Evolutionary conservation across 2,888 invertebrate genomes (phyloP).

Genomic region (Caenorhabditis drosophilae): DNA sequence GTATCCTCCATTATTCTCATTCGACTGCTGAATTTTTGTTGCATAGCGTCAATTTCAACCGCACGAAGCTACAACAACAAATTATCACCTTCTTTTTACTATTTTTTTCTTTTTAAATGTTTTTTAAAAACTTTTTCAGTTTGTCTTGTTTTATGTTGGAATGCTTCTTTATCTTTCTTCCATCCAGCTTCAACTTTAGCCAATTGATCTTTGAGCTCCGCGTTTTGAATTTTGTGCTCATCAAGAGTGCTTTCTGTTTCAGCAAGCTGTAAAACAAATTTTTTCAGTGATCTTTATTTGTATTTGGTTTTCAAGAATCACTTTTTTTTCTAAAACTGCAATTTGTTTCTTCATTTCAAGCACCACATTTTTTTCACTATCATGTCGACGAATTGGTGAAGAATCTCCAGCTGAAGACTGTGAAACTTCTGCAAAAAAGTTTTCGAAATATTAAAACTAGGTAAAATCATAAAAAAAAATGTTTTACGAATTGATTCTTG

Average conservation of each 20-base stretch:
- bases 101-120: background rate
- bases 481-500: slow-evolving; percentile 17
- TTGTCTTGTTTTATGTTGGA: slow-evolving; percentile 65
- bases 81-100: too few species aligned
- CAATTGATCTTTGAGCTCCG: slow-evolving; percentile 60
- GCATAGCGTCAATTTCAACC: slow-evolving; percentile 67
- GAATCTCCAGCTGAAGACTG: slow-evolving; percentile 10
- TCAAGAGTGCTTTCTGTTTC: slow-evolving; percentile 48
- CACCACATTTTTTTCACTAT: slow-evolving; percentile 43
- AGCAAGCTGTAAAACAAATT: slow-evolving; percentile 35
- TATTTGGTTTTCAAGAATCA: background rate
- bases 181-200: slow-evolving; percentile 48
- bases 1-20: slow-evolving; percentile 69
- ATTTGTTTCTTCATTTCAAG: slow-evolving; percentile 60
- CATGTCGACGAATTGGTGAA: slow-evolving; percentile 33
- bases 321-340: slow-evolving; percentile 53
- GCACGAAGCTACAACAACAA: slow-evolving; percentile 43
- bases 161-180: slow-evolving; percentile 60
- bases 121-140: slow-evolving; percentile 57
- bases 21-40: slow-evolving; percentile 67
- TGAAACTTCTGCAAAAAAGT: background rate
- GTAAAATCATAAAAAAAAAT: too few species aligned
- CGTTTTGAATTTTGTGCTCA: slow-evolving; percentile 58
- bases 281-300: slow-evolving; percentile 2
- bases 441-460: background rate